phyloP scores from a whole-genome alignment of 2,113 vertebrate genomes.

The Crotalus helleri region DNA sequence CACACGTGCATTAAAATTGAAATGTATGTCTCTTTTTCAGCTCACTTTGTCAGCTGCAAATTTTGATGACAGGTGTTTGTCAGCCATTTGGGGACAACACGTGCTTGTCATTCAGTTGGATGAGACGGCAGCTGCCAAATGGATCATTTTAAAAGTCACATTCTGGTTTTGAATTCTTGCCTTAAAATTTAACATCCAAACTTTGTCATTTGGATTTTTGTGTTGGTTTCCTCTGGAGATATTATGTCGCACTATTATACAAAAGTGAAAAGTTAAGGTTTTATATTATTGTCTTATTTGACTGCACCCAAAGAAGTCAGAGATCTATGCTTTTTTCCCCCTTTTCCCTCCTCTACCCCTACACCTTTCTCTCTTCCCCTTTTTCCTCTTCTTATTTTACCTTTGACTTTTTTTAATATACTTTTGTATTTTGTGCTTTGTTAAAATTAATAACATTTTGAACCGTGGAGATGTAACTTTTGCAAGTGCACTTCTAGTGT shows the following conservation, averaged over 20 bases:
- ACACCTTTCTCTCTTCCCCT: not conserved
- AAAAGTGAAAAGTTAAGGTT: not conserved
- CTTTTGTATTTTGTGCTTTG: not conserved
- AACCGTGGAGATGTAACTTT: not conserved
- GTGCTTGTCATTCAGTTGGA: not conserved
- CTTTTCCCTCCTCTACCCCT: not conserved
- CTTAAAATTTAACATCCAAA: not conserved
- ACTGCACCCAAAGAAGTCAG: not conserved
- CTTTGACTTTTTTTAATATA: not conserved
- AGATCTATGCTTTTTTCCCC: not conserved
- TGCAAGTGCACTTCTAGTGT: not conserved
- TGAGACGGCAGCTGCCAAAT: not conserved
- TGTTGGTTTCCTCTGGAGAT: not conserved
- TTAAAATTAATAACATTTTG: not conserved
- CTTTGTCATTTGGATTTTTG: not conserved
- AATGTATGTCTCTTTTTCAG: not conserved
- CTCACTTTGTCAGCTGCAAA: not conserved
- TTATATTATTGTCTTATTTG: not conserved
- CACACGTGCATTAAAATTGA: not conserved
- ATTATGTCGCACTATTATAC: not conserved
- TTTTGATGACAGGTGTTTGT: not conserved
- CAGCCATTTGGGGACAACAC: not conserved
- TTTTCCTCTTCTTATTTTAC: not conserved
- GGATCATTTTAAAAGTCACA: not conserved
- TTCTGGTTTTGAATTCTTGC: not conserved